Base-by-base conservation (phyloP, 2,113 vertebrate species). In the Lasiurus cinereus region DNA sequence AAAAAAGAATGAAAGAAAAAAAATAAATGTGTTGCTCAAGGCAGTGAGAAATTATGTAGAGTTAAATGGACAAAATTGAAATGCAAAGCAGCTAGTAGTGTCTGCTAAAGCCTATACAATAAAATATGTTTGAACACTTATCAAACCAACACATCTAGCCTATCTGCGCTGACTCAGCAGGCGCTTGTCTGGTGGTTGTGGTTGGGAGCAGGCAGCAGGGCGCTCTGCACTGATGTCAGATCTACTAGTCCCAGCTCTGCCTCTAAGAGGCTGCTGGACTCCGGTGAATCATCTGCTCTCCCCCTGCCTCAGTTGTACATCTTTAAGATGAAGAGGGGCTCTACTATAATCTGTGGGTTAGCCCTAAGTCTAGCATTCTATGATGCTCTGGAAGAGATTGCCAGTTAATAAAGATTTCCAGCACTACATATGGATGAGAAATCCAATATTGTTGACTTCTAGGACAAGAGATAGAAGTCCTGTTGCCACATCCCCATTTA, bases 391-490 rank as follows among this genome's bases (percentile, higher is more conserved):
- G 59, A 39, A 59, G 21, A 87, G 31, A 66, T 15, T 43, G 50
- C n/a, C 62, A 39, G 31, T 67, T 52, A 73, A 50, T 6, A 59
- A 90, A 59, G 29, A 69, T 31, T 86, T 62, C 83, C 27, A 78
- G 52, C 52, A 82, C 54, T 77, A 33, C 56, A n/a, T 72, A 9
- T 14, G 24, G 21, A 62, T 66, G 36, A 91, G 14, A 77, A 73
- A 54, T 73, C 54, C 73, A 86, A 36, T 78, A 14, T 2, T 48
- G 4, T 18, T 79, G 54, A 43, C n/a, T 46, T 88, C 84, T 67
- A 93, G 66, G 43, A 88, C 66, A 84, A 88, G 36, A 94, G 67
- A 76, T 79, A 79, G 70, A 84, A 94, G 36, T 21, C 50, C 16
- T 79, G 16, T 50, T 13, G 13, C 14, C 29, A 92, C 9, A 43